These are phyloP conservation scores for Plebejus argus DNA, from an alignment of 2,888 invertebrate species.

Conservation along the genomic window DNA sequence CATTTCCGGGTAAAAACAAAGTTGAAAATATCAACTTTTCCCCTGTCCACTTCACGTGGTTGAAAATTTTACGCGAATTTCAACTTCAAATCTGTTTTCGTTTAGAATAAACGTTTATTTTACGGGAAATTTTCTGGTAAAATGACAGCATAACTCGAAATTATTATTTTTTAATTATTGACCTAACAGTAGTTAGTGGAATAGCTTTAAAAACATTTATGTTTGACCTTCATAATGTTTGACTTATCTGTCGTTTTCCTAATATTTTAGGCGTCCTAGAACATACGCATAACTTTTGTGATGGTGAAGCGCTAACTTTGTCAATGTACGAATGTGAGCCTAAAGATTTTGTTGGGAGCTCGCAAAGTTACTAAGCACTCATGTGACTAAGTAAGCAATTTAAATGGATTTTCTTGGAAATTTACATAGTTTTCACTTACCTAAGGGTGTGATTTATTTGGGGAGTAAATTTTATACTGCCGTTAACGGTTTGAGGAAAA, in stretches of 20 bases:
- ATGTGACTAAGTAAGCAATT: conserved; percentile 37
- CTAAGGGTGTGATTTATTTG: conserved; percentile 3
- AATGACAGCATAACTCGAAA: neutral
- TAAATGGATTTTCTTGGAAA: conserved; percentile 43
- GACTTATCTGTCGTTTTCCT: no score
- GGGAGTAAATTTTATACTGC: neutral
- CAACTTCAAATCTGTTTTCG: conserved; percentile 1
- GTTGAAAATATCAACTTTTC: neutral
- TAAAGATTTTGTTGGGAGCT: conserved; percentile 42
- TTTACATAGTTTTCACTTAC: conserved; percentile 35
- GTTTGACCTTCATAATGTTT: no score
- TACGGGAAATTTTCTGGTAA: neutral
- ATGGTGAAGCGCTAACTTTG: neutral
- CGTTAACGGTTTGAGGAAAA: neutral
- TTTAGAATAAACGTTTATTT: neutral
- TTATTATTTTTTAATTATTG: no score
- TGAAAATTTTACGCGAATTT: neutral
- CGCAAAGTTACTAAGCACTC: conserved; percentile 37
- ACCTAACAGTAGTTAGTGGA: no score
- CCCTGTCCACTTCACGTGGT: conserved; percentile 4
- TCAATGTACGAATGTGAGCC: neutral
- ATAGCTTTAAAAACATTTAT: no score
- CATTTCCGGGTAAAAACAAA: neutral
- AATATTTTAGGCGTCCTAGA: no score
- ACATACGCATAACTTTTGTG: no score